These are phyloP conservation scores for Chrysotoxum bicinctum DNA, from an alignment of 2,888 invertebrate genomes.

Conservation along the genomic window DNA sequence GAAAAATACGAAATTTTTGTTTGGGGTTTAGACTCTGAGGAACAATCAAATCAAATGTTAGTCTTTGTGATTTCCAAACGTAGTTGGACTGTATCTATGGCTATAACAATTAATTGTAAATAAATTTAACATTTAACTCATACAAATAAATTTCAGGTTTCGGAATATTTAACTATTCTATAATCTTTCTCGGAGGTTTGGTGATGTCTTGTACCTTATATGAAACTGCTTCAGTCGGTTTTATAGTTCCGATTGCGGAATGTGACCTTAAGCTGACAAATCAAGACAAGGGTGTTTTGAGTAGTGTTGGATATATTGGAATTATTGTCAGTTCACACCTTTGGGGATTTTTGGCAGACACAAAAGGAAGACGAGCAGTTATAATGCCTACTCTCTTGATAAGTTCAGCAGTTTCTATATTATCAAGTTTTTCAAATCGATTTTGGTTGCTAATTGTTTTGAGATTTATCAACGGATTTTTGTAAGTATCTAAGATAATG, in stretches of 20 bases:
- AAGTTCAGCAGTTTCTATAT: constrained; percentile 81
- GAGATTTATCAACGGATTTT: constrained; percentile 83
- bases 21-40: too few species aligned
- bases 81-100: too few species aligned
- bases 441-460: constrained; percentile 82
- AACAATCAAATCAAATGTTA: too few species aligned
- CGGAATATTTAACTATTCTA: constrained; percentile 82
- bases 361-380: constrained; percentile 82
- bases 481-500: constrained; percentile 82
- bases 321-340: constrained; percentile 83
- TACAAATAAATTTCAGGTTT: constrained; percentile 78
- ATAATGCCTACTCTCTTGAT: constrained; percentile 81
- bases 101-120: background rate
- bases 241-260: constrained; percentile 83
- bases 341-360: constrained; percentile 84
- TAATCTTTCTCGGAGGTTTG: constrained; percentile 82
- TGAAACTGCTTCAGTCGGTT: constrained; percentile 82
- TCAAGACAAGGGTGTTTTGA: constrained; percentile 80
- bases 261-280: constrained; percentile 81
- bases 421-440: constrained; percentile 82
- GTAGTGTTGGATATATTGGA: constrained; percentile 80
- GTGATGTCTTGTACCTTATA: constrained; percentile 82
- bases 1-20: too few species aligned
- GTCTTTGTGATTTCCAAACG: too few species aligned
- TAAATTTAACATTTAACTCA: background rate